A percentile compares a stretch with the other conserved stretches of the same genome.
phyloP scores from a whole-genome alignment of 2,888 invertebrate species.

The Aphodius granarius region DNA sequence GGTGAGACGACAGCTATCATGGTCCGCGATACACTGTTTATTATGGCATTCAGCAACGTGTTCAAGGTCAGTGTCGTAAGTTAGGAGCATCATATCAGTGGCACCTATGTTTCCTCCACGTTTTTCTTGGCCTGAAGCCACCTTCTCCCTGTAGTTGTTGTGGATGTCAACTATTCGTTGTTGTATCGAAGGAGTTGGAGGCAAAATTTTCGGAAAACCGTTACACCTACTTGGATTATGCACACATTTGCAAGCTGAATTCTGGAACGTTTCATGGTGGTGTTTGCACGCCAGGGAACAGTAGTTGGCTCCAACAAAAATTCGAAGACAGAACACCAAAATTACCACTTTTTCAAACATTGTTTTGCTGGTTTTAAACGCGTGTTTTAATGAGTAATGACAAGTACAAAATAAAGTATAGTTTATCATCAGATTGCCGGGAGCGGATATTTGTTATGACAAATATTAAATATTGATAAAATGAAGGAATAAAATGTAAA shows the following conservation, averaged over 20 bases:
- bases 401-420: not conserved
- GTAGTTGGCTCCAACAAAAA: not conserved
- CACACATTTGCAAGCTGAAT: not conserved
- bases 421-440: too few species aligned
- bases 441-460: too few species aligned
- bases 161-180: not conserved
- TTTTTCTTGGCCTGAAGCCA: constrained; percentile 1
- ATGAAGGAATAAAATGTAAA: too few species aligned
- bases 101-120: constrained; percentile 3
- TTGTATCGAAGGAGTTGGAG: not conserved
- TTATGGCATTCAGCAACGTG: not conserved
- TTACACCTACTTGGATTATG: not conserved
- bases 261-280: not conserved
- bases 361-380: not conserved
- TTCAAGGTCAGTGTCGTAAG: constrained; percentile 3
- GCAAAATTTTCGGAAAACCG: not conserved
- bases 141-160: not conserved
- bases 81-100: not conserved
- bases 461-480: not conserved
- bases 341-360: not conserved
- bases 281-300: not conserved
- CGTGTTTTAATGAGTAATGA: not conserved
- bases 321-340: not conserved
- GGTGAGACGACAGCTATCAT: not conserved
- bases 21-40: not conserved